These are phyloP conservation scores for Huso huso DNA, from an alignment of 2,797 vertebrate genomes.

Conservation along the genomic window DNA sequence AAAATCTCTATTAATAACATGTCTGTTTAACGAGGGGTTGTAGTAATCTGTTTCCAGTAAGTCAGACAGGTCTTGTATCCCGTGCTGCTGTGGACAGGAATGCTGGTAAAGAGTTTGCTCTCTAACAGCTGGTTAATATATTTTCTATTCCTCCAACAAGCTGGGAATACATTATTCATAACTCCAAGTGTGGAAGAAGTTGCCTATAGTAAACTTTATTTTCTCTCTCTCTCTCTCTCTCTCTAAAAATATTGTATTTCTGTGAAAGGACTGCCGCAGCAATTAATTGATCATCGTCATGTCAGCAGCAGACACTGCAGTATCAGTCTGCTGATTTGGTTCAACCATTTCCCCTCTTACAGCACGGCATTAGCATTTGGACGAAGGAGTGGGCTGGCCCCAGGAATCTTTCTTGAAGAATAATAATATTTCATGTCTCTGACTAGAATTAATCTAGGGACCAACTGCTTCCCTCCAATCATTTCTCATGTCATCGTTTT, in stretches of 20 bases:
- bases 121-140: conserved; percentile 52
- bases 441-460: too few species aligned
- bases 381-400: conserved; percentile 14
- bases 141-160: conserved; percentile 59
- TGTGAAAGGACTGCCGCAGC: conserved; percentile 53
- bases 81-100: conserved; percentile 24
- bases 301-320: conserved; percentile 22
- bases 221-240: conserved; percentile 18
- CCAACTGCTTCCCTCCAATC: too few species aligned
- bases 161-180: conserved; percentile 67
- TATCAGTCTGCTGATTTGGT: conserved; percentile 25
- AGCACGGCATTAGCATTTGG: conserved; percentile 7
- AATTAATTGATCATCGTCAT: conserved; percentile 50
- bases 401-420: conserved; percentile 10
- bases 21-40: conserved; percentile 32
- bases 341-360: conserved; percentile 34
- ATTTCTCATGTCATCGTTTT: too few species aligned
- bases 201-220: conserved; percentile 58
- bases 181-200: conserved; percentile 53
- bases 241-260: conserved; percentile 45
- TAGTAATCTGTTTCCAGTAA: conserved; percentile 29
- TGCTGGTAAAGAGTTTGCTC: conserved; percentile 40
- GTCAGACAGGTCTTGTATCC: conserved; percentile 9
- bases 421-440: too few species aligned
- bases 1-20: conserved; percentile 46